These are phyloP conservation scores for Thunnus albacares DNA, from an alignment of 2,797 vertebrate genomes.

Conservation along the genomic window DNA sequence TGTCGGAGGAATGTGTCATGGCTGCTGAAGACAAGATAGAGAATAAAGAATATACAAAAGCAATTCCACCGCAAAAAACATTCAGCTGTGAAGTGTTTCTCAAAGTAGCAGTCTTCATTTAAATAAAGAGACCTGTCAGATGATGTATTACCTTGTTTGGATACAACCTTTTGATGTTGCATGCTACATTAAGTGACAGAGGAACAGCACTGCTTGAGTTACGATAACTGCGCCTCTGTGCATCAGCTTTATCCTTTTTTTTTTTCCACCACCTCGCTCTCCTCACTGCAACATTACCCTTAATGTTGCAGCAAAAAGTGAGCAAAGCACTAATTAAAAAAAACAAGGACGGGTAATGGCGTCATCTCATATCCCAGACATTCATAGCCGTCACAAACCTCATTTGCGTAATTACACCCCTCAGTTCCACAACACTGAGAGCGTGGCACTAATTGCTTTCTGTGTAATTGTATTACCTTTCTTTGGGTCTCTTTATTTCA, in stretches of 20 bases:
- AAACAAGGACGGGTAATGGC: slow-evolving; percentile 64
- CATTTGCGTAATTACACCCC: slow-evolving; percentile 81
- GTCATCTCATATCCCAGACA: slow-evolving; percentile 58
- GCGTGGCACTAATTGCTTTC: slow-evolving; percentile 81
- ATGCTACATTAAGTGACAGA: slow-evolving; percentile 44
- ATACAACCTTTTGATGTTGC: slow-evolving; percentile 22
- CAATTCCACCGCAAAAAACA: background rate
- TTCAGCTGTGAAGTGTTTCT: slow-evolving; percentile 3
- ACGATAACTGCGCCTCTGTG: slow-evolving; percentile 14
- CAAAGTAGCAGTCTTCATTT: background rate
- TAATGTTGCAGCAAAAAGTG: slow-evolving; percentile 51
- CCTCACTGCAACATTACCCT: slow-evolving; percentile 61
- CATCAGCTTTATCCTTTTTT: background rate
- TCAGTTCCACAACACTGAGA: slow-evolving; percentile 78
- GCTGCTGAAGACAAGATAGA: background rate
- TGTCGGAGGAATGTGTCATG: background rate
- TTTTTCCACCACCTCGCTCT: background rate
- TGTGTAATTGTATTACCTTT: slow-evolving; percentile 81
- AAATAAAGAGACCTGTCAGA: slow-evolving; percentile 6
- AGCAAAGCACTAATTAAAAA: slow-evolving; percentile 64
- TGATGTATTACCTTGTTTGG: slow-evolving; percentile 12
- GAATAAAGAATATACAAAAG: background rate
- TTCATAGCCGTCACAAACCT: slow-evolving; percentile 75
- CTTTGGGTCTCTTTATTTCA: slow-evolving; percentile 51
- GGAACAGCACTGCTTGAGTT: slow-evolving; percentile 38